Base-by-base conservation (phyloP, 2,113 vertebrate species). In the Accipiter cooperii region DNA sequence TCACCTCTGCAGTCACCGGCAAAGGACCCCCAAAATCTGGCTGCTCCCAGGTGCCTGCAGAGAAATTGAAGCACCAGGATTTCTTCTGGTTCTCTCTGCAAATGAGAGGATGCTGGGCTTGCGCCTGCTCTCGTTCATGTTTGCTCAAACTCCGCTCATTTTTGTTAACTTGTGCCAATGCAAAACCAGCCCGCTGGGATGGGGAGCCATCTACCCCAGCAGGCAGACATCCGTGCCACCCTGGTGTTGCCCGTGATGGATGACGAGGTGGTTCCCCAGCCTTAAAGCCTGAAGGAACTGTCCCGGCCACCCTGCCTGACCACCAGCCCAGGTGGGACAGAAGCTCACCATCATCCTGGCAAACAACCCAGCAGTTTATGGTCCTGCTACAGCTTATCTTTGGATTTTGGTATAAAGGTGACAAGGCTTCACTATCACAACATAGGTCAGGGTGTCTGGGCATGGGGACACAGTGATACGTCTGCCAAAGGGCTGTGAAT, bases 51-150 rank as follows among this genome's bases (percentile, higher is more conserved):
- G 12, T 18, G 44, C 58, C 68, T 7, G 36, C 4, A 38, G 73
- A 69, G 44, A n/a, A 76, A 60, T 5, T 0, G 8, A 29, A 34
- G 31, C 58, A 17, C 8, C 12, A 1, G 17, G 33, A 14, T 47
- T 57, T 28, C 28, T 65, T 38, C 25, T 24, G 26, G 20, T 7
- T 84, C 25, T 78, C 61, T 36, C 46, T 9, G 33, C 22, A 40
- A 29, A 40, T 19, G 21, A 22, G 31, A 10, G 0, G 8, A 4
- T 24, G 46, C 49, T 0, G 1, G 57, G 47, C 21, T 57, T 14
- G 21, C 1, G 3, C 25, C 22, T 5, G 31, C 11, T 29, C 33
- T 77, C 0, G 0, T 13, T n/a, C 13, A 4, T 1, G 0, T 51
- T 3, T 38, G 34, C 70, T 65, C 18, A 19, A 17, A 26, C 44